These are phyloP conservation scores for Trichopoda pennipes DNA, from an alignment of 2,888 invertebrate genomes.

Conservation along the genomic window DNA sequence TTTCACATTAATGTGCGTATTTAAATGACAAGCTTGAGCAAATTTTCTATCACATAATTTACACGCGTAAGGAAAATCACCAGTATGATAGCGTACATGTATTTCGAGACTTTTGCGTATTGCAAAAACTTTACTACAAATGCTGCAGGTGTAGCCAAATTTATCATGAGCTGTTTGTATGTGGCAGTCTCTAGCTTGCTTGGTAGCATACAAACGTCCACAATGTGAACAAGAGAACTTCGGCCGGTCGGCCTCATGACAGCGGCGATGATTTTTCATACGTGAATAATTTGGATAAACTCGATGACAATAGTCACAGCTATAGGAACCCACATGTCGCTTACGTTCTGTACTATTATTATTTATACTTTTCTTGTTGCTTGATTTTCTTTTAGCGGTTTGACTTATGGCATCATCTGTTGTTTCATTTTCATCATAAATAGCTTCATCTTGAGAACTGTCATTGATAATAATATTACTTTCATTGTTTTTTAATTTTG, in stretches of 20 bases:
- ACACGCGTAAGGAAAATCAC: conserved; percentile 73
- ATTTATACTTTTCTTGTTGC: background rate
- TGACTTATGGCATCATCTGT: background rate
- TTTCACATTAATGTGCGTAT: conserved; percentile 72
- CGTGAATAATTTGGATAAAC: conserved; percentile 70
- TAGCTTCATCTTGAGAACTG: conserved; percentile 43
- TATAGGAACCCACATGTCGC: conserved; percentile 66
- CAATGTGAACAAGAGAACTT: conserved; percentile 69
- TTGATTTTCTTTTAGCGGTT: background rate
- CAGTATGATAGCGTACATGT: conserved; percentile 74
- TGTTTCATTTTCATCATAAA: conserved; percentile 8
- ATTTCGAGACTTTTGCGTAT: conserved; percentile 74
- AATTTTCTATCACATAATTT: conserved; percentile 73
- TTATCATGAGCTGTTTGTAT: conserved; percentile 71
- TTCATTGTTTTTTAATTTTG: conserved; percentile 8
- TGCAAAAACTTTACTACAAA: conserved; percentile 74
- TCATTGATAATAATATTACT: conserved; percentile 30
- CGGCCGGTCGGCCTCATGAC: conserved; percentile 69
- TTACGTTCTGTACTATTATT: conserved; percentile 33
- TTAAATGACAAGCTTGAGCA: conserved; percentile 74
- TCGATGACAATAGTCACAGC: conserved; percentile 70
- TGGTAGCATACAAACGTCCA: conserved; percentile 72
- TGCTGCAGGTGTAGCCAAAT: conserved; percentile 69
- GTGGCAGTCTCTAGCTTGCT: conserved; percentile 73
- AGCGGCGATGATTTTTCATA: conserved; percentile 70